phyloP scores from a whole-genome alignment of 2,888 invertebrate genomes.

The Smittia sp. region DNA sequence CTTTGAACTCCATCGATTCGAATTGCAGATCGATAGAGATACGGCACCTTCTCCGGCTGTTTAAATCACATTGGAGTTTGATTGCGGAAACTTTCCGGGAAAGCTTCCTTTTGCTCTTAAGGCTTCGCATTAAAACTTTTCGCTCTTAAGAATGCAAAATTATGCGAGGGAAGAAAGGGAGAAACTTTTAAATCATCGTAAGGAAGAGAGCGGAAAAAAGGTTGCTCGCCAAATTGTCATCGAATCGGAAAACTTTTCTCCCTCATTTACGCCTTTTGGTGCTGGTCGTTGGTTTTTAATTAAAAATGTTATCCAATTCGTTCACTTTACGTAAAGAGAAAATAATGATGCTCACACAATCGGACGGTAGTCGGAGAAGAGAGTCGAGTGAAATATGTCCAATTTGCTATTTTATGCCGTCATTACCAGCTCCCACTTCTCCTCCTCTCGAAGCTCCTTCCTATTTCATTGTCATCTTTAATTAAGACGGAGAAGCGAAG shows the following conservation, averaged over 20 bases:
- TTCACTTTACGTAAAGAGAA: conserved; percentile 30
- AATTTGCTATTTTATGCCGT: conserved; percentile 32
- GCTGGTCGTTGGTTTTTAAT: conserved; percentile 22
- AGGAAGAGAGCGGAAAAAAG: not conserved
- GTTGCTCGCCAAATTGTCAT: conserved; percentile 12
- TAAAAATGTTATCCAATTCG: conserved; percentile 36
- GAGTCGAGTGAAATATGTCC: conserved; percentile 1
- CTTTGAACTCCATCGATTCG: not conserved
- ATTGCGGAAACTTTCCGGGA: not conserved
- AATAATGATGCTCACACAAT: conserved; percentile 1
- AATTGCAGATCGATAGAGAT: not conserved
- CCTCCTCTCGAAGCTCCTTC: not conserved
- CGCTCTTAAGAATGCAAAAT: conserved; percentile 28
- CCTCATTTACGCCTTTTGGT: not conserved
- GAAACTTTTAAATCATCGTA: conserved; percentile 26
- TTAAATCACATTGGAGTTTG: conserved; percentile 10
- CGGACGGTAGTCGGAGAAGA: not conserved
- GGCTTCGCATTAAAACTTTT: not conserved
- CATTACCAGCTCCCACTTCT: no score
- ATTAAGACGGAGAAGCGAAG: conserved; percentile 22
- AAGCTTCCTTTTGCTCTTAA: not conserved
- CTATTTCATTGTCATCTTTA: conserved; percentile 30
- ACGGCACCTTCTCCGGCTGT: not conserved
- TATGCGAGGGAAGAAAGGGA: conserved; percentile 17
- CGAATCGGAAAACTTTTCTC: conserved; percentile 20